Evolutionary conservation across 2,888 invertebrate genomes (phyloP).

Genomic region (Mythimna ferrago): DNA sequence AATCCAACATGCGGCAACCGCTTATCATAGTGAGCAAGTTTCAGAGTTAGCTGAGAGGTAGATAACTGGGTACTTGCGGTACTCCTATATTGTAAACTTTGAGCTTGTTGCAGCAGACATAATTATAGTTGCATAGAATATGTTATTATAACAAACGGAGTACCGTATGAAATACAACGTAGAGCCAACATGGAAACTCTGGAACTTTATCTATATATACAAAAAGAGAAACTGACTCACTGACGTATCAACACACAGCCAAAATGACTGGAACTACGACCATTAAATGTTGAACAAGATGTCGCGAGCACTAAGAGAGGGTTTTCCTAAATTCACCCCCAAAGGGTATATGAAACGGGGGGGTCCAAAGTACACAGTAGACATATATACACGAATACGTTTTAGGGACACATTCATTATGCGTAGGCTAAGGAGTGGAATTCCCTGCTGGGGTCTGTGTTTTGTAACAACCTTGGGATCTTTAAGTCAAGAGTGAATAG

Average conservation of each 20-base stretch:
- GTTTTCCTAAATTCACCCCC: no score
- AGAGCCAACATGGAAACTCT: background rate
- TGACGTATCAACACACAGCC: no score
- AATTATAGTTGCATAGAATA: constrained; percentile 10
- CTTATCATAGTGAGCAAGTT: constrained; percentile 49
- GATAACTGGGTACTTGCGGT: constrained; percentile 48
- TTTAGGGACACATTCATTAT: no score
- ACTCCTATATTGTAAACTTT: constrained; percentile 40
- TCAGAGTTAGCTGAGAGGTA: constrained; percentile 42
- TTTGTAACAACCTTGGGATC: no score
- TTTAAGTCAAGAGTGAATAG: no score
- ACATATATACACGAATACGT: no score
- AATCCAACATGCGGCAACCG: constrained; percentile 23
- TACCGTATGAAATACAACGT: background rate
- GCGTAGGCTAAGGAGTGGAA: no score
- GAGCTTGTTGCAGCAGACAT: constrained; percentile 29
- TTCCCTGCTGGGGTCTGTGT: no score
- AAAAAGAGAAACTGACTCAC: no score
- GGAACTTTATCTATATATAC: no score
- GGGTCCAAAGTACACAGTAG: background rate
- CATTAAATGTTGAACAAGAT: no score
- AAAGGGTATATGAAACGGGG: background rate
- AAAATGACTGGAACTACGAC: no score
- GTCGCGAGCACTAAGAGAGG: background rate
- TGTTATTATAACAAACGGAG: constrained; percentile 4